A percentile compares a stretch with the other conserved stretches of the same genome.
phyloP scores from a whole-genome alignment of 2,113 vertebrate species.

The Sylvia atricapilla region DNA sequence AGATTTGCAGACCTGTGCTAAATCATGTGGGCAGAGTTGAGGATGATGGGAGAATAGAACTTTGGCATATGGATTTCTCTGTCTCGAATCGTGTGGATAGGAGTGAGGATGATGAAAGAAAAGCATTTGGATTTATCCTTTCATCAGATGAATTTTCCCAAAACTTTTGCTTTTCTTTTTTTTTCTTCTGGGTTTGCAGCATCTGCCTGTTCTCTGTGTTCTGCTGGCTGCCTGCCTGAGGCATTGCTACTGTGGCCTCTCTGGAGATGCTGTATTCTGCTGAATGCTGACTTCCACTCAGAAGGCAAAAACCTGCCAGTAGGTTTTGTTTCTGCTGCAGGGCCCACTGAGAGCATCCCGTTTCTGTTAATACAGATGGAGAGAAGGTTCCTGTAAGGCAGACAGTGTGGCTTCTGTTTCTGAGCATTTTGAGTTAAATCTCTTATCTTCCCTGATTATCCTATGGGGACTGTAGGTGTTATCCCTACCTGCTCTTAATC shows the following conservation, averaged over 20 bases:
- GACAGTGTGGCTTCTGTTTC: not conserved
- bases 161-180: not conserved
- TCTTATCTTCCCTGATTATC: not conserved
- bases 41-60: not conserved
- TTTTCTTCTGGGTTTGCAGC: slow-evolving; percentile 9
- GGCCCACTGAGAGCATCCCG: not conserved
- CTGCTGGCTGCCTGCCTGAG: not conserved
- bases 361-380: not conserved
- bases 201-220: not conserved
- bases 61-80: not conserved
- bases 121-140: not conserved
- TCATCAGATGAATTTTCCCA: not conserved
- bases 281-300: not conserved
- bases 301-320: not conserved
- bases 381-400: not conserved
- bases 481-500: not conserved
- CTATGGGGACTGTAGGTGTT: not conserved
- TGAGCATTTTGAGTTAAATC: not conserved
- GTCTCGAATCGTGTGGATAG: not conserved
- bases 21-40: not conserved
- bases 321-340: not conserved
- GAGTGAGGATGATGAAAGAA: not conserved
- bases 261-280: not conserved
- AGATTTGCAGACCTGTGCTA: not conserved
- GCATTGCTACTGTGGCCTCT: not conserved